Evolutionary conservation across 2,888 invertebrate species (phyloP), one percentile per base, ranked within the genome.

Genomic region (Drosophila emarginata): DNA sequence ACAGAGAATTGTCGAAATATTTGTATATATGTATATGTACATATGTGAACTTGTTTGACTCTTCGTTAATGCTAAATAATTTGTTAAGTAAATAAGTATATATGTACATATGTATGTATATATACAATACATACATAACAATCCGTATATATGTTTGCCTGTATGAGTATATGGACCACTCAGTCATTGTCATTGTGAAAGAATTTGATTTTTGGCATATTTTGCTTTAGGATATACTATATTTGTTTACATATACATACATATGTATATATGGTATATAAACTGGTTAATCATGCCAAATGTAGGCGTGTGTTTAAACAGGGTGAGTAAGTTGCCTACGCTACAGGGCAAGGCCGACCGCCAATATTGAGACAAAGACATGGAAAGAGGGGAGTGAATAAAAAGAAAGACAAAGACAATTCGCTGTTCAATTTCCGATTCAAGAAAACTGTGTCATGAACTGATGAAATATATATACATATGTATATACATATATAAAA

Each of bases 151-250:
- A 36, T 12, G 11, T 45, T 39, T 18, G 5, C 39, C 12, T 18
- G 39, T 14, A 21, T 54, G 60, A n/a, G 57, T 65, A 65, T 78
- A 59, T 63, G 59, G 56, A 60, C 73, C 67, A 73, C 68, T 77
- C 84, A 78, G 80, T 80, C 87, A 83, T 80, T 86, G 78, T 80
- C 86, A 80, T 86, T 80, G 80, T 64, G 67, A 66, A 81, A 83
- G 80, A 86, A 81, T 80, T 86, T 84, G 70, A 74, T 69, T 78
- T 79, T 80, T 68, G 76, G 67, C 66, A 63, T 72, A 79, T 83
- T 80, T 68, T 67, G 78, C 80, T 75, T 72, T 65, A 64, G 36
- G 53, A 67, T 68, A 64, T 51, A 28, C 14, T 68, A 64, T 51
- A 28, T 18, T 12, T 18, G 32, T 59, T 26, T 36, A 15, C 11